Conservation (phyloP, 2,113 vertebrate species). For the Lasiurus borealis region DNA sequence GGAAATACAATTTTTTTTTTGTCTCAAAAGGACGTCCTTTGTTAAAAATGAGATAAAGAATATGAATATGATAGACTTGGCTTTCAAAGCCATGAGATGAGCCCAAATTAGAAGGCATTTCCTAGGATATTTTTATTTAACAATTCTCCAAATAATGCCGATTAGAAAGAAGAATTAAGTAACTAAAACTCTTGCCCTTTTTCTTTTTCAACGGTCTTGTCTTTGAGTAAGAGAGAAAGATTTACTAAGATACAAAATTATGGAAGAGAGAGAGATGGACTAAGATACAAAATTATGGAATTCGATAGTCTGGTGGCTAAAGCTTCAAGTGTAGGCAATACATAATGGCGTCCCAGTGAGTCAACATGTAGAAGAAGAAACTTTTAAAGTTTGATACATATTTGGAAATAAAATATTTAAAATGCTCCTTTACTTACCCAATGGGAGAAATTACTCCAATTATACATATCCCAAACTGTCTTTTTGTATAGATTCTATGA, state of each 20-base stretch:
- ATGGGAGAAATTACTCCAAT: not conserved
- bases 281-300: not conserved
- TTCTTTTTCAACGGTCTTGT: not conserved
- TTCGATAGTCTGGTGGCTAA: not conserved
- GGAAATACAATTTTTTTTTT: slow-evolving; percentile 4
- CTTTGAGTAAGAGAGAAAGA: slow-evolving; percentile 12
- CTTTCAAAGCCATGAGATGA: slow-evolving; percentile 8
- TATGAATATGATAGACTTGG: not conserved
- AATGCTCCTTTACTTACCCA: not conserved
- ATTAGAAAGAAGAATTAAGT: slow-evolving; percentile 20
- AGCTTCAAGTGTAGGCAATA: not conserved
- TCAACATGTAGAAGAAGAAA: not conserved
- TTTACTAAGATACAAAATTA: not conserved
- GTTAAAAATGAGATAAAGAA: slow-evolving; percentile 30
- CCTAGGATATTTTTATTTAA: not conserved
- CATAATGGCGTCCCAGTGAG: not conserved
- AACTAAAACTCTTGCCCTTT: not conserved
- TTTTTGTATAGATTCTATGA: not conserved
- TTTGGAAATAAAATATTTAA: slow-evolving; percentile 43
- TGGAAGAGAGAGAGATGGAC: not conserved
- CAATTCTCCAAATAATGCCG: not conserved
- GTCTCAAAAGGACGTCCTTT: not conserved
- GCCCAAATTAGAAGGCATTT: not conserved
- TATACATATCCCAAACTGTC: not conserved
- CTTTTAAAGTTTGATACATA: not conserved